Evolutionary conservation across 2,888 invertebrate genomes (phyloP), one percentile per base, ranked within the genome.

Genomic region (Drosophila subsilvestris): DNA sequence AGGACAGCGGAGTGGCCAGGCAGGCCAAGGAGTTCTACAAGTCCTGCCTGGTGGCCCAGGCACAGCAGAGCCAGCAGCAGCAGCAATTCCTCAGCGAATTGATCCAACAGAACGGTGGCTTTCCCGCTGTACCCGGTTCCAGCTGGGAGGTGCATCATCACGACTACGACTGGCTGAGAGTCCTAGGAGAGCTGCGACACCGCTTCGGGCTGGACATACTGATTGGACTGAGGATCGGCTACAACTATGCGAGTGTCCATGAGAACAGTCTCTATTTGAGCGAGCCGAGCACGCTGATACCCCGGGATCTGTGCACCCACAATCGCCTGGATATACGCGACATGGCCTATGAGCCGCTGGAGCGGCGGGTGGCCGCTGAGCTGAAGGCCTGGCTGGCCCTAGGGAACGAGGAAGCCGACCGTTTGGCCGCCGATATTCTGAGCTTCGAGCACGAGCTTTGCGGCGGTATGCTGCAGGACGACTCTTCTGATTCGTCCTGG

Each of bases 1-100:
- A 86, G 12, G 90, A 90, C 25, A 87, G 79, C 10, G 44, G 67
- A 0, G 62, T 81, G 8, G 89, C 78, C 0, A 81, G 90, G 0
- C 84, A 84, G 49, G 76, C 91, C 4, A 91, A 92, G 65, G 90
- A 90, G 8, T 92, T 91, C 49, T 91, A 88, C 63, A 87, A 88
- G 22, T 90, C 91, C 0, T 91, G 91, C 48, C 49, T 90, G 4
- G 59, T 72, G 9, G 79, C 80, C 0, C 76, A 80, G n/a, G 71
- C 69, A 0, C 83, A 86, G 14, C 86, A 76, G 49, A 81, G 81
- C 5, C 70, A 66, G 5, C 69, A 79, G 8, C 87, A 90, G 8
- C 89, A 88, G 49, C 50, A 71, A 4, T 90, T 85, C 25, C 80
- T 91, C 1, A 80, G 76, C 42, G 85, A 90, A 1, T 89, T 91